Percentiles rank a stretch among this genome's conserved stretches.
These are phyloP conservation scores for fruit fly (Drosophila melanogaster) DNA, from an alignment of 1,140 invertebrate species.

Conservation along the genomic window Release_6_plus_ISO1_MT NT_037436.4:11026501-11027000, in stretches of 20 bases:
- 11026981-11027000: conserved; percentile 52
- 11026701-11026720: conserved; percentile 51
- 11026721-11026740: conserved; percentile 54
- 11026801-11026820: conserved; percentile 35
- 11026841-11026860: conserved; percentile 17
- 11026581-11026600: conserved; percentile 57
- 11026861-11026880: too few species aligned
- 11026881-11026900: too few species aligned
- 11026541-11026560: conserved; percentile 15
- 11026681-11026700: conserved; percentile 38
- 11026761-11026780: conserved; percentile 53
- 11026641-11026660: neutral
- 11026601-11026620: conserved; percentile 56
- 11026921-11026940: conserved; percentile 32
- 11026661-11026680: conserved; percentile 41
- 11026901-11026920: conserved; percentile 30
- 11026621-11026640: neutral
- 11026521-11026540: conserved; percentile 45
- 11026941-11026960: conserved; percentile 53
- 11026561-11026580: conserved; percentile 35
- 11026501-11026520: conserved; percentile 27
- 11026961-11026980: conserved; percentile 51
- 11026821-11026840: conserved; percentile 50
- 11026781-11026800: conserved; percentile 55
- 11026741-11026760: conserved; percentile 38